Percentiles rank a stretch among this genome's conserved stretches.
Conservation (phyloP, 2,797 vertebrate species). For the Rhadinocentrus ornatus region DNA sequence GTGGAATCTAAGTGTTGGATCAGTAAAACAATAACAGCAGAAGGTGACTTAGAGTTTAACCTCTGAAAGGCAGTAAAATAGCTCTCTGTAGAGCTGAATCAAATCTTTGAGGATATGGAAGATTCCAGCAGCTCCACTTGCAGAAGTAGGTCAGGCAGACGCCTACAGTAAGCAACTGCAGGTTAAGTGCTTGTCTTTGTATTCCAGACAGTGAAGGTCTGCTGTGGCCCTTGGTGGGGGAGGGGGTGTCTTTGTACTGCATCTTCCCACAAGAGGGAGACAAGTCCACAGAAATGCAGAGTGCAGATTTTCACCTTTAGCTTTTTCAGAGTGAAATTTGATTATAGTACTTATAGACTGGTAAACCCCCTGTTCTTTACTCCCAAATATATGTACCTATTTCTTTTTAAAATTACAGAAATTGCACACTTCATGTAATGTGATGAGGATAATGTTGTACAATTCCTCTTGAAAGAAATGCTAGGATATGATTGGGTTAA, state of each 20-base stretch:
- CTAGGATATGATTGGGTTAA: neutral
- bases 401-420: neutral
- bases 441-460: neutral
- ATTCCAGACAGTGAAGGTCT: conserved; percentile 71
- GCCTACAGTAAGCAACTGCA: conserved; percentile 77
- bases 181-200: conserved; percentile 82
- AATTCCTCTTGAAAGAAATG: neutral
- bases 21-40: conserved; percentile 34
- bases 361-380: neutral
- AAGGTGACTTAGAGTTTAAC: conserved; percentile 46
- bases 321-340: conserved; percentile 5
- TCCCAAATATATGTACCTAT: neutral
- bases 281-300: conserved; percentile 64
- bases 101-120: conserved; percentile 68
- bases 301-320: conserved; percentile 22
- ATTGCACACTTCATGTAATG: neutral
- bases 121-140: conserved; percentile 66
- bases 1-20: conserved; percentile 20
- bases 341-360: neutral
- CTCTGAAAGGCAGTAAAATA: conserved; percentile 51
- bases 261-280: conserved; percentile 81
- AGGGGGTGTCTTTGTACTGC: conserved; percentile 43
- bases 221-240: conserved; percentile 52
- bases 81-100: conserved; percentile 50
- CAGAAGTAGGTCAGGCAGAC: conserved; percentile 80